phyloP scores from a whole-genome alignment of 2,797 vertebrate genomes.

The Tamandua tetradactyla region DNA sequence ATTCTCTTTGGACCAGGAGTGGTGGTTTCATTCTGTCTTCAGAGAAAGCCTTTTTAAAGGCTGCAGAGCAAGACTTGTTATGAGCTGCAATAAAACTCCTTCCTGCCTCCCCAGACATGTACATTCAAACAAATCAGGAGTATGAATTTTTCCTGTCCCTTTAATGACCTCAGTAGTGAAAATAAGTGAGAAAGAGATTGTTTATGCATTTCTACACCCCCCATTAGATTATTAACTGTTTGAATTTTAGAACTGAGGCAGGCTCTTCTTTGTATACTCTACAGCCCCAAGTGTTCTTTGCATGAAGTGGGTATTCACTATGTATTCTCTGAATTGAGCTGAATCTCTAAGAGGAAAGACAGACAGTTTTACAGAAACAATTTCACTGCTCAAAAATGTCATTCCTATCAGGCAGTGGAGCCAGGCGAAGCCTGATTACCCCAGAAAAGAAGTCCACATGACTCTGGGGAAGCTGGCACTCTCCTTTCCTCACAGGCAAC shows the following conservation, averaged over 20 bases:
- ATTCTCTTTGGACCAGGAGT: background rate
- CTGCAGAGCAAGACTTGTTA: background rate
- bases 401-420: background rate
- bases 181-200: conserved; percentile 35
- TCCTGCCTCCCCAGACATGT: background rate
- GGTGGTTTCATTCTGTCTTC: background rate
- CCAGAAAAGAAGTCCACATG: background rate
- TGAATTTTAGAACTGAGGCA: background rate
- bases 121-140: background rate
- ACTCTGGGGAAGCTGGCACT: background rate
- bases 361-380: background rate
- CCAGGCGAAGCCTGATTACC: background rate
- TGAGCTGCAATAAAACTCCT: conserved; percentile 16
- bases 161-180: background rate
- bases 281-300: background rate
- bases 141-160: background rate
- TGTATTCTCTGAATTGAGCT: background rate
- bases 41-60: background rate
- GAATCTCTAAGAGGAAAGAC: conserved; percentile 28
- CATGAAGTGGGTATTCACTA: background rate
- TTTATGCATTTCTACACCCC: background rate
- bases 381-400: background rate
- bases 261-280: background rate
- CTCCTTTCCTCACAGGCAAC: background rate
- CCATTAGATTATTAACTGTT: background rate